phyloP scores from a whole-genome alignment of 2,797 vertebrate species.

The Crenuchus spilurus region DNA sequence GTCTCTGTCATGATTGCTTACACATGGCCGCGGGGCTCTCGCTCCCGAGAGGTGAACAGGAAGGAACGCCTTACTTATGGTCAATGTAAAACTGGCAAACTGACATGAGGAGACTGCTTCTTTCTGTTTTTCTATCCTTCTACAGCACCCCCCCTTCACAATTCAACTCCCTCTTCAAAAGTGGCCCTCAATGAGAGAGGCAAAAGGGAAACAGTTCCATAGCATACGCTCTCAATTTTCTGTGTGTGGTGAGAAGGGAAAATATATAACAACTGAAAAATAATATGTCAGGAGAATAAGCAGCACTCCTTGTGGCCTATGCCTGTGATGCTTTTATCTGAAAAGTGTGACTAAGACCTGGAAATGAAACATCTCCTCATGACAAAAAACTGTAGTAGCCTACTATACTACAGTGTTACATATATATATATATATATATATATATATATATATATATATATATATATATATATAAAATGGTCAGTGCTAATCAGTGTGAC shows the following conservation, averaged over 20 bases:
- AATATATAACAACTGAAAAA: conserved; percentile 81
- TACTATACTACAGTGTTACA: too few relatives aligned
- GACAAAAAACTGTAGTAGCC: conserved; percentile 22
- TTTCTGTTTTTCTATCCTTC: conserved; percentile 54
- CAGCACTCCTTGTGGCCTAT: conserved; percentile 72
- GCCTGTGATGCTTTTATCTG: conserved; percentile 74
- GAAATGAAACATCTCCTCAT: conserved; percentile 77
- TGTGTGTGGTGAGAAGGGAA: conserved; percentile 66
- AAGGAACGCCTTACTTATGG: conserved; percentile 75
- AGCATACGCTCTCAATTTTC: conserved; percentile 75
- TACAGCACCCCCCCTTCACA: conserved; percentile 10
- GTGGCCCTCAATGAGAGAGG: conserved; percentile 62
- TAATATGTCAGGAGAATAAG: conserved; percentile 77
- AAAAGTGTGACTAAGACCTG: conserved; percentile 71
- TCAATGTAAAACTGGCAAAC: conserved; percentile 73
- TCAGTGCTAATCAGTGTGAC: too few relatives aligned
- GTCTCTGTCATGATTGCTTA: conserved; percentile 77
- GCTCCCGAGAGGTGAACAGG: conserved; percentile 67
- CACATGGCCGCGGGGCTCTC: conserved; percentile 73
- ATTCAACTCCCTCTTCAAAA: conserved; percentile 47
- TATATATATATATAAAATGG: too few relatives aligned
- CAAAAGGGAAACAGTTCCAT: conserved; percentile 56
- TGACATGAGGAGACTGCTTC: conserved; percentile 67
- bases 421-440: too few relatives aligned
- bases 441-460: too few relatives aligned